Percentiles rank a stretch among this genome's conserved stretches.
These are phyloP conservation scores for Meiosimyza decipiens DNA, from an alignment of 2,888 invertebrate species.

Conservation along the genomic window DNA sequence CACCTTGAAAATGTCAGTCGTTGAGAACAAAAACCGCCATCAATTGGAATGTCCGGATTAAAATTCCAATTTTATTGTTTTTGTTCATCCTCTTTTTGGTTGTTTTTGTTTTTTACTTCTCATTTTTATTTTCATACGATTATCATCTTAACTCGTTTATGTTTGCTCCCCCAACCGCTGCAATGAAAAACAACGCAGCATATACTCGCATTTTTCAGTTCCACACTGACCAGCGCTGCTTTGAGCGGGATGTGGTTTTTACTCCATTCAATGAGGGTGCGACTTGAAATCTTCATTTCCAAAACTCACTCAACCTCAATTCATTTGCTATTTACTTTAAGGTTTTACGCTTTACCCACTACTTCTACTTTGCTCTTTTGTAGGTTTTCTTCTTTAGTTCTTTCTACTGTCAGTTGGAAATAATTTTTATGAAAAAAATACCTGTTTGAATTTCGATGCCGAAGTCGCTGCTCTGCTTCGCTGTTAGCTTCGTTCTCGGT, in stretches of 20 bases:
- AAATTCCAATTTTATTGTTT: constrained; percentile 22
- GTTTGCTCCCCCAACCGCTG: constrained; percentile 7
- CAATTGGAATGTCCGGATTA: constrained; percentile 36
- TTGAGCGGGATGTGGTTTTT: constrained; percentile 28
- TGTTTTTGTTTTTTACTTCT: constrained; percentile 1
- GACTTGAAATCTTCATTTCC: not conserved
- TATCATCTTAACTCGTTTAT: constrained; percentile 22
- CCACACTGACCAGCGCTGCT: constrained; percentile 4
- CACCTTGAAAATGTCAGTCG: not conserved
- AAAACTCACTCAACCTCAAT: no score
- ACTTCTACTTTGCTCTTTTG: constrained; percentile 4
- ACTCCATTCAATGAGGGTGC: constrained; percentile 17
- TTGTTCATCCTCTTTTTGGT: constrained; percentile 1
- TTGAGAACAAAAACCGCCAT: not conserved
- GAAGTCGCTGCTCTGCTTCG: constrained; percentile 11
- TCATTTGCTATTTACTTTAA: no score
- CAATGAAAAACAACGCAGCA: no score
- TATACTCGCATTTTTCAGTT: no score
- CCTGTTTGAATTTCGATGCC: constrained; percentile 30
- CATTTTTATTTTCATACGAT: constrained; percentile 2
- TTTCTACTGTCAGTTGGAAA: constrained; percentile 3
- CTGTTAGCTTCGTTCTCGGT: not conserved
- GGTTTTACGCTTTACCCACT: not conserved
- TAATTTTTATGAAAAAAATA: constrained; percentile 22
- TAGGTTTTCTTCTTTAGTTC: not conserved